These are phyloP conservation scores for Mirza zaza DNA, from an alignment of 2,113 vertebrate genomes.

Conservation along the genomic window DNA sequence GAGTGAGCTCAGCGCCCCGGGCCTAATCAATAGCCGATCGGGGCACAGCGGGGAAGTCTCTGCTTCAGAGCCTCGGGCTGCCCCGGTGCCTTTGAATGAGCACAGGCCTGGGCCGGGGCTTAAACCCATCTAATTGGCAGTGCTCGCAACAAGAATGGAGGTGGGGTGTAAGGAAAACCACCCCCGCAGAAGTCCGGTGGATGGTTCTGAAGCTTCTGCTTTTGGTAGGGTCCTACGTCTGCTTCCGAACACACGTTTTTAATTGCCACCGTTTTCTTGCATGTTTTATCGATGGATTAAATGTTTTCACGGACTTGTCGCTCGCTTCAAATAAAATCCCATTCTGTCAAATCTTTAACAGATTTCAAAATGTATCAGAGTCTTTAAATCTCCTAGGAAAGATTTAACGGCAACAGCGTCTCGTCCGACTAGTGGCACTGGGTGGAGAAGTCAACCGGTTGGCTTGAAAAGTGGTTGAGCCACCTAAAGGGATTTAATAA, in stretches of 20 bases:
- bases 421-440: not conserved
- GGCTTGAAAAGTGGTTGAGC: not conserved
- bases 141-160: constrained; percentile 69
- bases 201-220: not conserved
- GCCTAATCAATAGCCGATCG: constrained; percentile 88
- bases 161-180: not conserved
- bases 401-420: not conserved
- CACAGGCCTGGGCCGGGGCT: constrained; percentile 72
- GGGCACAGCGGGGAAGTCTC: constrained; percentile 84
- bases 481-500: not conserved
- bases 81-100: constrained; percentile 84
- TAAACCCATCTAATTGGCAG: constrained; percentile 85
- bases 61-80: constrained; percentile 81
- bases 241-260: not conserved
- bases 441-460: too few relatives aligned
- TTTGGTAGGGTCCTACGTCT: rapidly evolving
- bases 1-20: constrained; percentile 80
- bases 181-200: not conserved
- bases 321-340: not conserved
- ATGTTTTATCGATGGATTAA: not conserved
- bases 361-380: not conserved
- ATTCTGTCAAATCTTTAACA: not conserved
- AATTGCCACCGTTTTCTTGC: not conserved
- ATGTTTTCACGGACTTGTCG: not conserved
- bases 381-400: not conserved